phyloP scores from a whole-genome alignment of 2,888 invertebrate genomes.

The Pterobdella sp. region DNA sequence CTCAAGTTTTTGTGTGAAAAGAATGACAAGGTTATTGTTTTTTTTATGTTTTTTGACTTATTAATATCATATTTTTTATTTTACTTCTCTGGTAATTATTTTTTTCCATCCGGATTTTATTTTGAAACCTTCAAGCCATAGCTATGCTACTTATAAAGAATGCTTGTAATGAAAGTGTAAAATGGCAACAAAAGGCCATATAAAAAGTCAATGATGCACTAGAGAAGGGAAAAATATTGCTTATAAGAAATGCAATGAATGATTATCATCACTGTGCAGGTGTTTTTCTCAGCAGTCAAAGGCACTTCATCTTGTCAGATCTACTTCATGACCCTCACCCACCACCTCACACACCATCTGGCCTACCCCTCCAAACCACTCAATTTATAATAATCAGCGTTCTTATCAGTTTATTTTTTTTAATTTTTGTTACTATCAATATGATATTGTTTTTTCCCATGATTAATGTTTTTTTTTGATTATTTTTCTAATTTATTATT shows the following conservation, averaged over 20 bases:
- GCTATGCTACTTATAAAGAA: neutral
- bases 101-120: neutral
- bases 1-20: constrained; percentile 99
- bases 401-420: neutral
- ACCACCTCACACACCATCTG: constrained; percentile 51
- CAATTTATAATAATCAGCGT: neutral
- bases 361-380: neutral
- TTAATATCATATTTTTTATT: neutral
- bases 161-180: no score
- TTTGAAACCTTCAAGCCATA: neutral
- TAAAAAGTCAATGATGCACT: no score
- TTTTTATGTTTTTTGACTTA: neutral
- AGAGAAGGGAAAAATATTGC: no score
- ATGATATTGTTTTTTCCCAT: neutral
- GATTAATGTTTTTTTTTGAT: neutral
- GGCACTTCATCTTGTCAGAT: constrained; percentile 87
- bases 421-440: neutral
- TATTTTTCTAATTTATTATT: no score
- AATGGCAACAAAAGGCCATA: no score
- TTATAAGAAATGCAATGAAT: no score
- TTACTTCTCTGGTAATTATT: neutral
- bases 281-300: constrained; percentile 98
- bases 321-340: constrained; percentile 99
- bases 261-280: no score
- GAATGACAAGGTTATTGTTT: constrained; percentile 76